phyloP scores from a whole-genome alignment of 2,113 vertebrate species.

The Heloderma charlesbogerti region DNA sequence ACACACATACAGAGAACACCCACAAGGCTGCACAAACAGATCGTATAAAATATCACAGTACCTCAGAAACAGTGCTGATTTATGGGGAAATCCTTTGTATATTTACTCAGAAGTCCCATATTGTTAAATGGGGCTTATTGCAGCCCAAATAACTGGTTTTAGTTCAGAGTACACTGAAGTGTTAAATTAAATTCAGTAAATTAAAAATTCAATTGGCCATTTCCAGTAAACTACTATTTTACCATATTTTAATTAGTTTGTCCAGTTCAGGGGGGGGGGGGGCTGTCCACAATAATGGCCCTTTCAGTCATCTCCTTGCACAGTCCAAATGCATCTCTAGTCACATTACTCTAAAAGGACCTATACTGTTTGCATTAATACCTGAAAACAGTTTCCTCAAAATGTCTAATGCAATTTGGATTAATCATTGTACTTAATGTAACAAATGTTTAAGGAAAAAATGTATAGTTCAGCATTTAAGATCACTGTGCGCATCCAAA shows the following conservation, averaged over 20 bases:
- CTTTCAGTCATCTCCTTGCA: constrained; percentile 39
- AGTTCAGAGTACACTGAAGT: constrained; percentile 48
- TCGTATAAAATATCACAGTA: constrained; percentile 29
- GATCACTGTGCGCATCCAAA: constrained; percentile 54
- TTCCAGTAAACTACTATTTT: constrained; percentile 22
- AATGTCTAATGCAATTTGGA: constrained; percentile 67
- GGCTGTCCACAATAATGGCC: constrained; percentile 38
- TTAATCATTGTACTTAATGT: constrained; percentile 59
- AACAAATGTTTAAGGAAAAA: constrained; percentile 20
- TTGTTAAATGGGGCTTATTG: too few species aligned
- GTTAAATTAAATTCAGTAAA: constrained; percentile 24
- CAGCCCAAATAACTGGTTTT: constrained; percentile 44
- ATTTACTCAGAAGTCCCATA: not conserved
- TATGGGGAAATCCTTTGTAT: not conserved
- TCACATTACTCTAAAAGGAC: constrained; percentile 52
- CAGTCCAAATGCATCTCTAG: not conserved
- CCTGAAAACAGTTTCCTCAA: constrained; percentile 58
- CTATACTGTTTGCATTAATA: constrained; percentile 52
- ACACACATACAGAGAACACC: not conserved
- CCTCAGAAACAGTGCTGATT: constrained; percentile 42
- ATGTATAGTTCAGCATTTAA: constrained; percentile 51
- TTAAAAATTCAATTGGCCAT: not conserved
- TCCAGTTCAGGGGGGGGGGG: not conserved
- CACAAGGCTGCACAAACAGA: not conserved
- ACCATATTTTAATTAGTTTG: constrained; percentile 34